Conservation (phyloP, 2,888 invertebrate species). For the Rhimphoctona megacephalus region DNA sequence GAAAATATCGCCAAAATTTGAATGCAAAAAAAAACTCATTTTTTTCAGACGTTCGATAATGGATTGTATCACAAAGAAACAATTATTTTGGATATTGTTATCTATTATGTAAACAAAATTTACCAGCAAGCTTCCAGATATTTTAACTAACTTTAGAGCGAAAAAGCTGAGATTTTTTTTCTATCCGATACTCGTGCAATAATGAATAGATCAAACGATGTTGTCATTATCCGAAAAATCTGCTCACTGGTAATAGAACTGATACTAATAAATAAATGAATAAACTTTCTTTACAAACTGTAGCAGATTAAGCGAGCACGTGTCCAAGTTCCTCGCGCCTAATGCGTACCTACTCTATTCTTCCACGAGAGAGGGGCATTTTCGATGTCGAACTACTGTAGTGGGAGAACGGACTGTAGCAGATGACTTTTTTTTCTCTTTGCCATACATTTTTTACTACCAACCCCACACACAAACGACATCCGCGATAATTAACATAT, state of each 20-base stretch:
- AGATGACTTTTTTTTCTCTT: constrained; percentile 28
- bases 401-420: constrained; percentile 33
- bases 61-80: neutral
- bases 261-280: constrained; percentile 51
- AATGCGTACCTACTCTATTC: constrained; percentile 57
- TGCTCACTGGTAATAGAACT: constrained; percentile 47
- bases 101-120: neutral
- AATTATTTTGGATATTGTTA: neutral
- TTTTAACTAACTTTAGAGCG: neutral
- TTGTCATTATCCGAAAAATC: constrained; percentile 24
- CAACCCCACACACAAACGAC: constrained; percentile 26
- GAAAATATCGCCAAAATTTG: neutral
- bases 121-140: neutral
- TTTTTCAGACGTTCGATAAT: neutral
- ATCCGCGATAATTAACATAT: constrained; percentile 53
- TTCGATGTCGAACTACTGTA: constrained; percentile 16
- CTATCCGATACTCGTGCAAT: constrained; percentile 29
- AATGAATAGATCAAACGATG: constrained; percentile 7
- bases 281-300: constrained; percentile 46
- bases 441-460: constrained; percentile 30
- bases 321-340: constrained; percentile 70
- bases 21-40: neutral
- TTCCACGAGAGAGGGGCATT: constrained; percentile 37
- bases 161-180: neutral
- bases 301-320: constrained; percentile 68